A percentile compares a stretch with the other conserved stretches of the same genome.
These are phyloP conservation scores for Eremophila alpestris DNA, from an alignment of 2,797 vertebrate species.

Conservation along the genomic window DNA sequence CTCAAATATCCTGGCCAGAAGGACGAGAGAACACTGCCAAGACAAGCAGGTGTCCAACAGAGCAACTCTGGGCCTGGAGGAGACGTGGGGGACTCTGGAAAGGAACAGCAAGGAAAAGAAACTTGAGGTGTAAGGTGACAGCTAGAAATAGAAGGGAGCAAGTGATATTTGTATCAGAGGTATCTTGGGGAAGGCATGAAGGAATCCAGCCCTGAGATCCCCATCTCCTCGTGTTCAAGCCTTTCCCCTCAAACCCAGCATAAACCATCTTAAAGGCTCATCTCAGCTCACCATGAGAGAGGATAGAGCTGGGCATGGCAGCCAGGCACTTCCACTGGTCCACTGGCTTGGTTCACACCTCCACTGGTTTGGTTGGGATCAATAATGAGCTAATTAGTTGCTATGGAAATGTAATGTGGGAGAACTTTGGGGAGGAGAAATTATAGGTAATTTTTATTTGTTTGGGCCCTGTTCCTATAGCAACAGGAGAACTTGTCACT, in stretches of 20 bases:
- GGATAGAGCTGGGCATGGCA: background rate
- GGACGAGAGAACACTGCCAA: background rate
- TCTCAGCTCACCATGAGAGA: fast-evolving
- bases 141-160: slow-evolving; percentile 9
- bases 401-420: slow-evolving; percentile 63
- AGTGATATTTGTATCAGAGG: background rate
- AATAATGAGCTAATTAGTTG: slow-evolving; percentile 64
- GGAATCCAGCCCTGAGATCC: background rate
- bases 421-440: slow-evolving; percentile 59
- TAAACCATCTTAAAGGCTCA: background rate
- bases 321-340: background rate
- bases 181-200: background rate
- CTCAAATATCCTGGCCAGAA: background rate
- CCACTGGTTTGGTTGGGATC: slow-evolving; percentile 4
- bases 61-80: background rate
- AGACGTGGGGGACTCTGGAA: background rate
- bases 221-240: background rate
- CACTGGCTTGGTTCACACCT: background rate
- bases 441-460: slow-evolving; percentile 70
- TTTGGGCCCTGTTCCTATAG: slow-evolving; percentile 68
- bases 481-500: slow-evolving; percentile 55
- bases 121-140: background rate
- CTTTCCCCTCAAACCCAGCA: background rate
- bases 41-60: background rate
- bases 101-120: background rate